These are phyloP conservation scores for Laspeyria flexula DNA, from an alignment of 2,888 invertebrate genomes.

Conservation along the genomic window DNA sequence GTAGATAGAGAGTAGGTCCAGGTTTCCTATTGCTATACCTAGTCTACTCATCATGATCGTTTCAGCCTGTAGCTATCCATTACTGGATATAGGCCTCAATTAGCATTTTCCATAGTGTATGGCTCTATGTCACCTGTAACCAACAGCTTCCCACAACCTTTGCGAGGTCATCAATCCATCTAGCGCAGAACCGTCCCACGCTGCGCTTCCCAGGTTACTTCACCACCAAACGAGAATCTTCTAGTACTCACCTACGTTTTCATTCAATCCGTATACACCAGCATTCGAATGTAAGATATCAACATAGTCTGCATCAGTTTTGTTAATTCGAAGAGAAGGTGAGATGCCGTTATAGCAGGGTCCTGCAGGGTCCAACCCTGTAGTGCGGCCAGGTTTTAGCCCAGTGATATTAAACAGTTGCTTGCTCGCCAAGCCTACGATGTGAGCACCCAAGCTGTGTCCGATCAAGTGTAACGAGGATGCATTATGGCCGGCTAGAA, in stretches of 20 bases:
- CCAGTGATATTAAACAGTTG: constrained; percentile 60
- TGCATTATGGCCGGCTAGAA: constrained; percentile 61
- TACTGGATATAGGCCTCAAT: no score
- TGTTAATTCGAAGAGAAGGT: neutral
- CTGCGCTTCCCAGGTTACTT: no score
- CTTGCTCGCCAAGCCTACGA: constrained; percentile 71
- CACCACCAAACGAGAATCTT: no score
- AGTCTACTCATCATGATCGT: no score
- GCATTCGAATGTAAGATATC: neutral
- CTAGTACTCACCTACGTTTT: neutral
- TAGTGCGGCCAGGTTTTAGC: neutral
- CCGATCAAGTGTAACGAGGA: constrained; percentile 69
- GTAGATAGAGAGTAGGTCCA: no score
- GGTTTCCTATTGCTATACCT: no score
- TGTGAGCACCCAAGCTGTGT: constrained; percentile 77
- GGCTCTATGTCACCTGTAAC: no score
- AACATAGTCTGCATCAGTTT: neutral
- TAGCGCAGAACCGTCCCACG: no score
- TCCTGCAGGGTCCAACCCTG: neutral
- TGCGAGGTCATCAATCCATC: no score
- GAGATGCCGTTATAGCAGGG: neutral
- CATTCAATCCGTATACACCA: neutral
- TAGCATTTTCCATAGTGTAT: no score
- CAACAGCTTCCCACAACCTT: no score
- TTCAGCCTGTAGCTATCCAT: no score